phyloP scores from a whole-genome alignment of 2,113 vertebrate genomes.

The Burhinus oedicnemus region DNA sequence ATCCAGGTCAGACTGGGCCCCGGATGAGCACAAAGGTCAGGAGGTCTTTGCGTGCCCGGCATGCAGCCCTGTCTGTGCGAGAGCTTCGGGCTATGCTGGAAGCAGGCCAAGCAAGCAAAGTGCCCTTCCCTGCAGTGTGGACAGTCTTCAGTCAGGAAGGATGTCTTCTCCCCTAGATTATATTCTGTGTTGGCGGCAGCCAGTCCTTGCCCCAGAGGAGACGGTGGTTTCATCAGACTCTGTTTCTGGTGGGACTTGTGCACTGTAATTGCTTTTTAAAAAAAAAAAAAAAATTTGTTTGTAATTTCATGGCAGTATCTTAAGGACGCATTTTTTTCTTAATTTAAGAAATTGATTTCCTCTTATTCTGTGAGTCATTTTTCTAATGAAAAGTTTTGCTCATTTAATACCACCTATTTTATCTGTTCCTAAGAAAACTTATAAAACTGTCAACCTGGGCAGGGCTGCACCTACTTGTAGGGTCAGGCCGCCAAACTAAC shows the following conservation, averaged over 20 bases:
- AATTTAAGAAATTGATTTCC: neutral
- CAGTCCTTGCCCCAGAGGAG: neutral
- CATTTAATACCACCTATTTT: neutral
- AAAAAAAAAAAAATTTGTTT: neutral
- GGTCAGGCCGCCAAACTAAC: neutral
- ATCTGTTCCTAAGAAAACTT: neutral
- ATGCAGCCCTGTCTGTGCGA: neutral
- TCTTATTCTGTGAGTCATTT: constrained; percentile 2
- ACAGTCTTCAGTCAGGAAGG: neutral
- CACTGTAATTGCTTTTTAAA: neutral
- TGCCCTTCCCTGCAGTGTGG: neutral
- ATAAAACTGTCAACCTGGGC: neutral
- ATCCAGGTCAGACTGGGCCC: neutral
- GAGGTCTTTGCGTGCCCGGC: neutral
- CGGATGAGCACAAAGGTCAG: neutral
- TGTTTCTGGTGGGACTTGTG: neutral
- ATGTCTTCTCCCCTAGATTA: neutral
- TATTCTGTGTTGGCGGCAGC: neutral
- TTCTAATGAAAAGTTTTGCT: neutral
- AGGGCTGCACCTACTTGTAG: neutral
- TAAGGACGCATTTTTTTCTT: neutral
- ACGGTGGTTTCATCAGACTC: neutral
- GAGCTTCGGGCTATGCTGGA: neutral
- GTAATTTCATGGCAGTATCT: neutral
- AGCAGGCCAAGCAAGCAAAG: neutral